A percentile compares a stretch with the other conserved stretches of the same genome.
These are phyloP conservation scores for Sturnira hondurensis DNA, from an alignment of 2,113 vertebrate genomes.

Conservation along the genomic window DNA sequence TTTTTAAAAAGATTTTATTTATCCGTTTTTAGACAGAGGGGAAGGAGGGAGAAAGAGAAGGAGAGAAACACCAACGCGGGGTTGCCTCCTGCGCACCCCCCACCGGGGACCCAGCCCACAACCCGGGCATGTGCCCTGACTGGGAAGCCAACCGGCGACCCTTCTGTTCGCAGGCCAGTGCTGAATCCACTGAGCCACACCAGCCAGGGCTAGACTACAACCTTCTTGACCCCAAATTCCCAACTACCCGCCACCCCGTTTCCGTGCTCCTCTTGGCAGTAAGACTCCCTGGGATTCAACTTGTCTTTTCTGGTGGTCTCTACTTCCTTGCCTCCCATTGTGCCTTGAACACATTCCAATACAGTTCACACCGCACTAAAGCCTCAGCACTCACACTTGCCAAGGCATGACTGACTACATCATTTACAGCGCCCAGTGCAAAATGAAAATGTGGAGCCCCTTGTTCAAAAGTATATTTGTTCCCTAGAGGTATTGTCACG, in stretches of 20 bases:
- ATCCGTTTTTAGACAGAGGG: too few relatives aligned
- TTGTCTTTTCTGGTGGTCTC: background rate
- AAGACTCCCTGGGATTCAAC: background rate
- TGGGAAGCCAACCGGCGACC: too few relatives aligned
- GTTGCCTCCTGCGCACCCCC: too few relatives aligned
- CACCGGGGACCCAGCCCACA: too few relatives aligned
- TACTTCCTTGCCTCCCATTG: background rate
- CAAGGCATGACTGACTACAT: background rate
- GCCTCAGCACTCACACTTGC: background rate
- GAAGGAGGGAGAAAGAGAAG: too few relatives aligned
- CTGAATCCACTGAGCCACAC: too few relatives aligned
- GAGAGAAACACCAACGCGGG: too few relatives aligned
- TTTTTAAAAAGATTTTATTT: too few relatives aligned
- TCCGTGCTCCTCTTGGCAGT: background rate
- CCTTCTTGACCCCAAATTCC: background rate
- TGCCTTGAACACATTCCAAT: background rate
- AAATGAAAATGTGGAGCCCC: background rate
- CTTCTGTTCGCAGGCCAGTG: too few relatives aligned
- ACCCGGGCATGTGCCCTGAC: too few relatives aligned
- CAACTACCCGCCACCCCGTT: background rate
- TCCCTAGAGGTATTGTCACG: background rate
- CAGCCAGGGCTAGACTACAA: too few relatives aligned
- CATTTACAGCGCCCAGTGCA: background rate
- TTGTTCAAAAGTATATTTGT: slow-evolving; percentile 1
- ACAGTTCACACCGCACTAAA: background rate